Conservation (phyloP, 2,797 vertebrate species). For the Sebastes kiyomatsui region DNA sequence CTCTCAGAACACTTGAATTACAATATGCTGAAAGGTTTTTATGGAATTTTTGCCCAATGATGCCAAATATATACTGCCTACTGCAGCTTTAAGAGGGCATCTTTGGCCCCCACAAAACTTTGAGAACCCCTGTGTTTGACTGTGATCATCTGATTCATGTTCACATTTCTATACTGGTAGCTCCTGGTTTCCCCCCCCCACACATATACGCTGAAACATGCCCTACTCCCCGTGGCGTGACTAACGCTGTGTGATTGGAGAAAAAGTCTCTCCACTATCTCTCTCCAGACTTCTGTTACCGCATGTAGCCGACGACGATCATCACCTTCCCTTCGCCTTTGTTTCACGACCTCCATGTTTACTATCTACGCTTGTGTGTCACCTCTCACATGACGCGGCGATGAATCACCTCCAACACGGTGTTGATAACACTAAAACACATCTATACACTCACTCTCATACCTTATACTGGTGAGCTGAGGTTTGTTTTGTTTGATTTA, state of each 20-base stretch:
- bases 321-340: conserved; percentile 37
- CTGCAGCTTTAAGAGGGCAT: no score
- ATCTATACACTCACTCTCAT: conserved; percentile 1
- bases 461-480: conserved; percentile 32
- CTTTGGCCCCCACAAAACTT: rapidly evolving
- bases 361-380: conserved; percentile 31
- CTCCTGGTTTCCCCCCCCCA: neutral
- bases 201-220: neutral
- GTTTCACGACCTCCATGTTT: conserved; percentile 18
- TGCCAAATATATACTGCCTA: no score
- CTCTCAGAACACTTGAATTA: no score
- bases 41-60: no score
- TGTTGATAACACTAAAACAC: conserved; percentile 33
- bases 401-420: conserved; percentile 44
- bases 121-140: neutral
- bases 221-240: conserved; percentile 31
- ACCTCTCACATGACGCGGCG: conserved; percentile 38
- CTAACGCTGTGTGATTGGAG: conserved; percentile 46
- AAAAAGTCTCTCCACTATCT: conserved; percentile 3
- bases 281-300: conserved; percentile 23
- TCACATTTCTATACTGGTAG: neutral
- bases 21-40: no score
- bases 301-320: conserved; percentile 53
- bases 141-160: conserved; percentile 26
- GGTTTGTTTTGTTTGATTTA: neutral